Base-by-base conservation (phyloP, 2,113 vertebrate genomes). In the Butorides virescens region DNA sequence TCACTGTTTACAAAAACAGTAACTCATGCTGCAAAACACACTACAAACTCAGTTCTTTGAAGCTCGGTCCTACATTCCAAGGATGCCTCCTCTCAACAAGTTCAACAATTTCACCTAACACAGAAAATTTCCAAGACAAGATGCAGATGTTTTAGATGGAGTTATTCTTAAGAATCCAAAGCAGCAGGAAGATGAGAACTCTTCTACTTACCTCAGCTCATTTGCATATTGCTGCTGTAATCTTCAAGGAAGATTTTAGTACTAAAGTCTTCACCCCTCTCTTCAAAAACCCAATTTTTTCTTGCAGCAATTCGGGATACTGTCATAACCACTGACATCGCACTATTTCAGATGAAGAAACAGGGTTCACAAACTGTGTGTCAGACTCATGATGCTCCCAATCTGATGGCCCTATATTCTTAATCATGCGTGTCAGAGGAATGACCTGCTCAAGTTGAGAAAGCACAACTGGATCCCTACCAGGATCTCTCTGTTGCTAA, bases 1-100 rank as follows among this genome's bases (percentile, higher is more conserved):
- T 93, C 70, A 93, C 79, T 79, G 93, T 95, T 94, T 90, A 34
- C 18, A 29, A 72, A 94, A 93, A 96, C 81, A 90, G 93, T 71
- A 86, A 83, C 75, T 78, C 72, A 67, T 52, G n/a, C 26, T 89
- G 65, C 62, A 44, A 93, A 97, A 96, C 70, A 92, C 22, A 67
- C 25, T 67, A 72, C 46, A 68, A 78, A 50, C 20, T 20, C 21
- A 39, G 21, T 52, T 52, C 17, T 67, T 34, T 47, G 39, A 71
- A 36, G 30, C 34, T 61, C 22, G 39, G 23, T 46, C 19, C 30
- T 58, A 29, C 30, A 13, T 50, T 74, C 32, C 50, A 76, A 87
- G 32, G 34, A 16, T 2, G 6, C 55, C 39, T 26, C 39, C 15
- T 78, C 49, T 42, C 22, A 22, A 47, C 3, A 36, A 50, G 15